These are phyloP conservation scores for Pyralis farinalis DNA, from an alignment of 2,888 invertebrate genomes.

Conservation along the genomic window DNA sequence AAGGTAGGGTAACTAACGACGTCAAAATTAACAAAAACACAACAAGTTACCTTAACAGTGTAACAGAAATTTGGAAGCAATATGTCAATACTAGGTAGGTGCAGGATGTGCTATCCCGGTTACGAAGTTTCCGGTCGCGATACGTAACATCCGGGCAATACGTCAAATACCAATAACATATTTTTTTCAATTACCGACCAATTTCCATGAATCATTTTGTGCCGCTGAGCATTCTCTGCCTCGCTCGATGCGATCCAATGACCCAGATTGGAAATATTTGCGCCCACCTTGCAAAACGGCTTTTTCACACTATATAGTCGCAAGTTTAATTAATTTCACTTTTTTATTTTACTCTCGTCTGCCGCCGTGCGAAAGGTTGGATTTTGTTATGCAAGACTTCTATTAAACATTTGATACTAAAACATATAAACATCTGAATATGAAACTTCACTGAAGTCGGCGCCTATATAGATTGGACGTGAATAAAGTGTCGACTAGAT, in stretches of 20 bases:
- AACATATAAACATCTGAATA: too few relatives aligned
- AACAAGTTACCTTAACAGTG: too few relatives aligned
- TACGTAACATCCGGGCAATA: constrained; percentile 50
- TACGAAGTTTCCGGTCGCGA: constrained; percentile 34
- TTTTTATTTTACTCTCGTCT: too few relatives aligned
- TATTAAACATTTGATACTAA: too few relatives aligned
- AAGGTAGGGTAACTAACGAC: too few relatives aligned
- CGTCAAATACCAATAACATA: constrained; percentile 74
- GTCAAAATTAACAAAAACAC: too few relatives aligned
- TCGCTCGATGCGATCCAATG: constrained; percentile 39
- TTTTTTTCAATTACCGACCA: constrained; percentile 76
- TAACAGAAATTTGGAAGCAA: too few relatives aligned
- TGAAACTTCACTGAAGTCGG: too few relatives aligned
- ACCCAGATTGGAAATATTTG: constrained; percentile 69
- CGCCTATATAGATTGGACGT: too few relatives aligned
- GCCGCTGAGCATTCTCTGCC: constrained; percentile 46
- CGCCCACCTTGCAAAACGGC: constrained; percentile 51
- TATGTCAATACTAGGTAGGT: constrained; percentile 14
- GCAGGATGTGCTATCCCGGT: constrained; percentile 29
- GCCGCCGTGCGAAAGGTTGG: too few relatives aligned
- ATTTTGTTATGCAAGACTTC: too few relatives aligned
- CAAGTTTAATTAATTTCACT: constrained; percentile 27
- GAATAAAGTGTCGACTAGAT: too few relatives aligned
- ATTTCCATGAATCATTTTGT: constrained; percentile 74
- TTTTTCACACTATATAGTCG: constrained; percentile 34